Percentiles rank a stretch among this genome's conserved stretches.
Conservation (phyloP, 2,888 invertebrate genomes). For the Ectemnius lituratus region DNA sequence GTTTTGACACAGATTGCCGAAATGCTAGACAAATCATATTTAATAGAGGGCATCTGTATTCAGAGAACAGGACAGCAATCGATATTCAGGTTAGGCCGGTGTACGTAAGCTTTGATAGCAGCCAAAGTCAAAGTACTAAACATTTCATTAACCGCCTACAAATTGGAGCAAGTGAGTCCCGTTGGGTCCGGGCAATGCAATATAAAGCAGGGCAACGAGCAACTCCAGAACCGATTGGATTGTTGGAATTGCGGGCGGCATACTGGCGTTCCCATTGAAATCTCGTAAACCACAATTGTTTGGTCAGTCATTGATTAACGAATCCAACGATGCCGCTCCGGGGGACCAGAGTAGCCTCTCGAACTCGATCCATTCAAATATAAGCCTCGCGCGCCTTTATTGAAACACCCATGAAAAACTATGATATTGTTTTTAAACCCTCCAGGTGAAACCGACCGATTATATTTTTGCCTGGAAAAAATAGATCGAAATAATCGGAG, state of each 20-base stretch:
- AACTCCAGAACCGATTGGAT: conserved; percentile 39
- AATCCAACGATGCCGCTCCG: conserved; percentile 18
- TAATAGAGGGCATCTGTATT: no score
- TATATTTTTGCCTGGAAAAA: no score
- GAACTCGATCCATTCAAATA: background rate
- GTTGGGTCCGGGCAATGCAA: conserved; percentile 26
- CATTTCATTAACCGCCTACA: conserved; percentile 50
- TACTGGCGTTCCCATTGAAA: conserved; percentile 53
- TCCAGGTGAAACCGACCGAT: no score
- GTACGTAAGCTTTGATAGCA: background rate
- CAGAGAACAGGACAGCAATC: background rate
- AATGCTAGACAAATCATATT: no score
- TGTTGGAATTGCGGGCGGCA: conserved; percentile 48
- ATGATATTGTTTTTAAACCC: no score
- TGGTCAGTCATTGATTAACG: conserved; percentile 48
- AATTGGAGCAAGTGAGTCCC: conserved; percentile 38
- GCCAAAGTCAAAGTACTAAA: conserved; percentile 35
- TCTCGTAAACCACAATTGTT: conserved; percentile 55
- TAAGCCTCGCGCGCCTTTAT: background rate
- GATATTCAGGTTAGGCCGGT: background rate
- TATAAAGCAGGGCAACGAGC: conserved; percentile 14
- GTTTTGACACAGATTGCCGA: no score
- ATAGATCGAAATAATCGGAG: background rate
- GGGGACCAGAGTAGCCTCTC: background rate
- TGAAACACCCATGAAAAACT: no score